A percentile compares a stretch with the other conserved stretches of the same genome.
These are phyloP conservation scores for Notoglanidium macrostoma DNA, from an alignment of 2,797 vertebrate genomes.

Conservation along the genomic window DNA sequence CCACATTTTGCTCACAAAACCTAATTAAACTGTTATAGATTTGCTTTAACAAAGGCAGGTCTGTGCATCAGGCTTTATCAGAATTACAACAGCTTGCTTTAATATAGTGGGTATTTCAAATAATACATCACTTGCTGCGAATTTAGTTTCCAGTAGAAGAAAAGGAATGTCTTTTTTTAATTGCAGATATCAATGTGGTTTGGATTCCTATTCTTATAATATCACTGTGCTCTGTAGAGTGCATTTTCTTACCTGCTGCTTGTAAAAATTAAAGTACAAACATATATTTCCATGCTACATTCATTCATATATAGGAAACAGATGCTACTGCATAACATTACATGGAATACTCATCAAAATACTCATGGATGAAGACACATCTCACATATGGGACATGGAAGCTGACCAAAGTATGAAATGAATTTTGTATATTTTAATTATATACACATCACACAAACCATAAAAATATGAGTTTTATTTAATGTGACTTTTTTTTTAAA, in stretches of 20 bases:
- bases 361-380: not conserved
- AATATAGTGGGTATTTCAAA: slow-evolving; percentile 15
- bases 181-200: slow-evolving; percentile 1
- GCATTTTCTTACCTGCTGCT: not conserved
- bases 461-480: not conserved
- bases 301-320: not conserved
- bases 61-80: slow-evolving; percentile 23
- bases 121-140: not conserved
- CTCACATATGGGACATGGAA: not conserved
- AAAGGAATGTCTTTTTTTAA: not conserved
- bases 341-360: not conserved
- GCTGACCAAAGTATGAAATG: not conserved
- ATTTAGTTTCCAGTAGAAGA: not conserved
- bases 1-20: slow-evolving; percentile 39
- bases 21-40: slow-evolving; percentile 35
- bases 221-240: not conserved
- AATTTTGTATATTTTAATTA: not conserved
- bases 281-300: not conserved
- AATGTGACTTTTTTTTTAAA: not conserved
- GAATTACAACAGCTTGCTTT: slow-evolving; percentile 18
- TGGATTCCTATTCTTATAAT: not conserved
- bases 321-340: not conserved
- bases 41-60: slow-evolving; percentile 35
- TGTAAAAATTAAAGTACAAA: not conserved
- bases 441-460: not conserved